Evolutionary conservation across 2,113 vertebrate species (phyloP), one percentile per base, ranked within the genome.

Genomic region (Scolopax mira): DNA sequence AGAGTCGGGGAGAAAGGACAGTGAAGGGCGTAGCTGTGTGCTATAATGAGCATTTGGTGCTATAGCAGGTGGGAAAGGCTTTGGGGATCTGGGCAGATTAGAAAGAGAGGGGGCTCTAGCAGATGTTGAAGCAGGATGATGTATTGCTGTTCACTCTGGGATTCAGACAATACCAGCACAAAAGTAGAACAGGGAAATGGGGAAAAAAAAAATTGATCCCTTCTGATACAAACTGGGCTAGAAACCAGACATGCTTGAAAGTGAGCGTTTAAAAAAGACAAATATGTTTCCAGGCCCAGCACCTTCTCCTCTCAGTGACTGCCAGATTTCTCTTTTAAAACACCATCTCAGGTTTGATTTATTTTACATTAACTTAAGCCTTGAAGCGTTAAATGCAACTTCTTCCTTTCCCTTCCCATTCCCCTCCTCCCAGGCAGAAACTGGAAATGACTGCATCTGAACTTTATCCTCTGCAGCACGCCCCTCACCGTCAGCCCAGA

Each of bases 51-150:
- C 98, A 97, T 98, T 98, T 98, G 97, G 96, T 96, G 89, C 96
- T 98, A 95, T 96, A 98, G 98, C 98, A 98, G 98, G 98, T 98
- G 98, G 98, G 97, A 97, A 97, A 98, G 97, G 98, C 98, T 98
- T 98, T 98, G 96, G 97, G 98, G 97, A 98, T 98, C 98, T 98
- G 97, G 94, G 96, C 94, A 98, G 97, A 98, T 97, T 98, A 98
- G 97, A 97, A 98, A 97, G 93, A 97, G 98, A 98, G 97, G 97
- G 97, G 97, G 97, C 98, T 98, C 96, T 94, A 98, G 97, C 98
- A 98, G 98, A 98, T 98, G 98, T 98, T 98, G 97, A 97, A 98
- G 97, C 97, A 97, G 97, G 97, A 98, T 98, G 98, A 98, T 98
- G 88, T 98, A 98, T 98, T 98, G 96, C 98, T 96, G 89, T 94